Percentiles rank a stretch among this genome's conserved stretches.
These are phyloP conservation scores for Drymodes brunneopygia DNA, from an alignment of 2,113 vertebrate species.

Conservation along the genomic window DNA sequence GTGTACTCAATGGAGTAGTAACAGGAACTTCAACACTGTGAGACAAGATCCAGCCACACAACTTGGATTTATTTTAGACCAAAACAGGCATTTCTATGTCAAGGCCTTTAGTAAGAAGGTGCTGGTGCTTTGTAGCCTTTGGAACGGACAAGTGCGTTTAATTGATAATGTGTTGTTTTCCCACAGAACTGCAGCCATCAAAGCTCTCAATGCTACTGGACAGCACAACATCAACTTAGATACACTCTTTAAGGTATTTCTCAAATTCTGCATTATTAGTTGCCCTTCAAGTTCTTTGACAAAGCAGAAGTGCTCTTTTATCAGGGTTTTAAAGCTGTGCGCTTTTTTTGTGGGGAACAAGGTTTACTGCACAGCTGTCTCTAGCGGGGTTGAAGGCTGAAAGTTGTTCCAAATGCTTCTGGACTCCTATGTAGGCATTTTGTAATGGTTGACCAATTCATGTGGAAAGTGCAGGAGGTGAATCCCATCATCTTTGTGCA, in stretches of 20 bases:
- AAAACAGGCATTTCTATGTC: neutral
- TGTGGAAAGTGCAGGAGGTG: too few species aligned
- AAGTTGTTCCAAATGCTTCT: neutral
- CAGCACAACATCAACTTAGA: conserved; percentile 79
- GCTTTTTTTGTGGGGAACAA: neutral
- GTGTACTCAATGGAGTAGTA: neutral
- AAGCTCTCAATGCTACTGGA: conserved; percentile 85
- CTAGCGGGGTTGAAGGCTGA: neutral
- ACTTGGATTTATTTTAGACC: neutral
- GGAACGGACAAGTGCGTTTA: neutral
- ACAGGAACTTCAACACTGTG: neutral
- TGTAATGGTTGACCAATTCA: accelerated
- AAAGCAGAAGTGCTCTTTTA: neutral
- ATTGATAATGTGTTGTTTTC: neutral
- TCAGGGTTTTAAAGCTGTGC: neutral
- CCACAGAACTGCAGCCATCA: conserved; percentile 81
- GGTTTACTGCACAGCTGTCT: neutral
- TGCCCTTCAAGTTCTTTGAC: neutral
- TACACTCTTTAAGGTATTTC: conserved; percentile 81
- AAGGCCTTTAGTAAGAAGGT: neutral
- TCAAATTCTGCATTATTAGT: neutral
- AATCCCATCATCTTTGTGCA: neutral
- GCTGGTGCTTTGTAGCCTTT: neutral
- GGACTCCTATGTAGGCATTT: neutral
- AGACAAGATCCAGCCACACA: neutral